A percentile compares a stretch with the other conserved stretches of the same genome.
phyloP scores from a whole-genome alignment of 2,113 vertebrate genomes.

The Erythrocercus mccallii region DNA sequence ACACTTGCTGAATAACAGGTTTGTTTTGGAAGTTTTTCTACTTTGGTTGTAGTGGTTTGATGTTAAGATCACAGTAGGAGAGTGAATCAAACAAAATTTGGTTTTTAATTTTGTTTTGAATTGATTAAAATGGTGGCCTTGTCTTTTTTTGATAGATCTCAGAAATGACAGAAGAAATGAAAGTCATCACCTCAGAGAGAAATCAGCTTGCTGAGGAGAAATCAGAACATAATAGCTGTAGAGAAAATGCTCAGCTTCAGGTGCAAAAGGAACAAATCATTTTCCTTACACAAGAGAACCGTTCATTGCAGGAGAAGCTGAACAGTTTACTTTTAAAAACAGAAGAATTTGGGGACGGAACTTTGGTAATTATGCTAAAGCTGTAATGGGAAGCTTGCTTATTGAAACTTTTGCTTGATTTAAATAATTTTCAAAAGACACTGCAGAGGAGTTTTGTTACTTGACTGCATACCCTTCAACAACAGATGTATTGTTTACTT shows the following conservation, averaged over 20 bases:
- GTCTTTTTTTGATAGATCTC: background rate
- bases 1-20: background rate
- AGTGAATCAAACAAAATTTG: background rate
- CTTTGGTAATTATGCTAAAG: background rate
- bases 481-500: background rate
- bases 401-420: background rate
- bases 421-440: background rate
- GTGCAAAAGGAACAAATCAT: background rate
- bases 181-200: background rate
- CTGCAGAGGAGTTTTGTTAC: no score
- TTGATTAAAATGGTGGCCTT: background rate
- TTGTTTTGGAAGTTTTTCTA: background rate
- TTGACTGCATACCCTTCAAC: background rate
- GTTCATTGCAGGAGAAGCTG: background rate
- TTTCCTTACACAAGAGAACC: constrained; percentile 25
- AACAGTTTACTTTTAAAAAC: background rate
- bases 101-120: background rate
- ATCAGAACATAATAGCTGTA: background rate
- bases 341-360: background rate
- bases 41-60: background rate
- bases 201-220: background rate
- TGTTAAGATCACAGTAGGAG: background rate
- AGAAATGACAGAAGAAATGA: constrained; percentile 17
- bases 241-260: background rate
- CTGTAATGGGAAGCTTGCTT: background rate